Percentiles rank a stretch among this genome's conserved stretches.
phyloP scores from a whole-genome alignment of 2,113 vertebrate species.

The Hyperoodon ampullatus region DNA sequence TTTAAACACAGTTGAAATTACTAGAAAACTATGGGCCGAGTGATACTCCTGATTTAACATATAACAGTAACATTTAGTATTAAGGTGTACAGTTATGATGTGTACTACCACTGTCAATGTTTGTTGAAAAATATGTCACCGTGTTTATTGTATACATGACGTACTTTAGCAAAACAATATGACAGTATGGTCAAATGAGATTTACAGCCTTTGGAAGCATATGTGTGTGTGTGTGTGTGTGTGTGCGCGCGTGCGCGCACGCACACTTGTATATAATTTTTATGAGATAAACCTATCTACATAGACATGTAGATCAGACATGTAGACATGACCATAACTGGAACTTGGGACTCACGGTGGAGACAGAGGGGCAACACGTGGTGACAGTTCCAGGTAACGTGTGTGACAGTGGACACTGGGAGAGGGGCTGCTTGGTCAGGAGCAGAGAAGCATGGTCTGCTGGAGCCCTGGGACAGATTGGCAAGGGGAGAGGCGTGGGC shows the following conservation, averaged over 20 bases:
- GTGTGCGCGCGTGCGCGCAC: accelerated
- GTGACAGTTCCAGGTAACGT: background rate
- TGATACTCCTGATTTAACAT: background rate
- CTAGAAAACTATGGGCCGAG: background rate
- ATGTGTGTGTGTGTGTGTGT: background rate
- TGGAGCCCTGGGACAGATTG: no score
- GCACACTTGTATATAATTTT: background rate
- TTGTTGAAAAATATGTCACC: background rate
- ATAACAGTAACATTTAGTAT: background rate
- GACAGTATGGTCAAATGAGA: background rate
- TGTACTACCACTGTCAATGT: background rate
- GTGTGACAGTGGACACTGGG: background rate
- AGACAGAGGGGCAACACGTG: background rate
- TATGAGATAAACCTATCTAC: background rate
- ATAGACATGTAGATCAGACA: background rate
- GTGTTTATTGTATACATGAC: background rate
- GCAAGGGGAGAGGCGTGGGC: background rate
- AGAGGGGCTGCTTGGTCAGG: background rate
- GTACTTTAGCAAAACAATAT: background rate
- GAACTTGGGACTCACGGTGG: background rate
- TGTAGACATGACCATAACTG: background rate
- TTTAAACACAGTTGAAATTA: background rate
- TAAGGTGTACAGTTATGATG: background rate
- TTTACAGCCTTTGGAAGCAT: background rate
- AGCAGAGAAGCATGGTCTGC: background rate